Evolutionary conservation across 2,797 vertebrate species (phyloP).

Genomic region (Silurus lanzhouensis): DNA sequence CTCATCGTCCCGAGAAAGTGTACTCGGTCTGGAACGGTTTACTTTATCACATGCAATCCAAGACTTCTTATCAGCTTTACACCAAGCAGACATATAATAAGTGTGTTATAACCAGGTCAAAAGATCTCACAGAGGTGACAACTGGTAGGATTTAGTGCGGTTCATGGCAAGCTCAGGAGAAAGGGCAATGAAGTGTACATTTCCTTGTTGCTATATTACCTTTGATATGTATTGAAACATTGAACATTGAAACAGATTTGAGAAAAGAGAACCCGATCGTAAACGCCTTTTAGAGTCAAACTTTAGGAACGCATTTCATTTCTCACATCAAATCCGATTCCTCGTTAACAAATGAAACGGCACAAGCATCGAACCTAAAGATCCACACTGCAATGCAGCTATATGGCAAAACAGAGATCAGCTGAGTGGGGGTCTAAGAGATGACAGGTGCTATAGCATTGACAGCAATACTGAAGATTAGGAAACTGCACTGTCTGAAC

Average conservation of each 20-base stretch:
- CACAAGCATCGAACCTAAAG: background rate
- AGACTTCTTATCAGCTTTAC: slow-evolving; percentile 42
- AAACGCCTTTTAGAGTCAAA: background rate
- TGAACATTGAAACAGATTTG: background rate
- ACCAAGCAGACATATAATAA: background rate
- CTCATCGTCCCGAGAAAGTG: slow-evolving; percentile 42
- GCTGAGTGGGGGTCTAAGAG: background rate
- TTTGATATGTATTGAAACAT: background rate
- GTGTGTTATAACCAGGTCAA: slow-evolving; percentile 4
- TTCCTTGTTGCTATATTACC: background rate
- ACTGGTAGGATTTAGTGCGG: background rate
- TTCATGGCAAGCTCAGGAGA: background rate
- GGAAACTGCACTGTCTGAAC: background rate
- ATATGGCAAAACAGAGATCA: background rate
- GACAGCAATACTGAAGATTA: background rate
- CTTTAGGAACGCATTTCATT: background rate
- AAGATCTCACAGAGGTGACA: slow-evolving; percentile 10
- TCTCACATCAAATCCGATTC: no score
- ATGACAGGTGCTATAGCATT: background rate
- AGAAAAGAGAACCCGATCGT: background rate
- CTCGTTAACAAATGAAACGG: background rate
- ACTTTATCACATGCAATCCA: slow-evolving; percentile 41
- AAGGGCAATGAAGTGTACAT: background rate
- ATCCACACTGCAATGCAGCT: background rate
- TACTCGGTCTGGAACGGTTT: background rate